Conservation (phyloP, 92 coral and sea anemone genomes). For the Parazoanthus swiftii region DNA sequence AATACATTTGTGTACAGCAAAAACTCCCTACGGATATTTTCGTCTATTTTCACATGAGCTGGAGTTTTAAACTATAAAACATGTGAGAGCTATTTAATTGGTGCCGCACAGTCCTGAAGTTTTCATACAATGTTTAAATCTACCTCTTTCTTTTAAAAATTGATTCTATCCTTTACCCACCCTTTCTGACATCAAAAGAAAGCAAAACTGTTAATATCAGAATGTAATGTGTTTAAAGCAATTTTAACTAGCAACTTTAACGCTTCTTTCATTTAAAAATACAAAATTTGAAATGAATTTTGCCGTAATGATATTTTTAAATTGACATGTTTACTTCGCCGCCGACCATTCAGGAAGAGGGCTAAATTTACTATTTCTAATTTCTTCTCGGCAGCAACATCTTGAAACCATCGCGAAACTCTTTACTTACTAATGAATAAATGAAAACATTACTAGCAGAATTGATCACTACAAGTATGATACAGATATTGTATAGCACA, state of each 20-base stretch:
- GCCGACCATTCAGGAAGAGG: neutral
- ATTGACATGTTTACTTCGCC: neutral
- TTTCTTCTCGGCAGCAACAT: neutral
- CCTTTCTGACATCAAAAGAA: too few species aligned
- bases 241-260: too few species aligned
- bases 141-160: too few species aligned
- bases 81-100: too few species aligned
- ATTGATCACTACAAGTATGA: conserved; percentile 64
- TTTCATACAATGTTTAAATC: too few species aligned
- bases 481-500: conserved; percentile 62
- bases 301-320: neutral
- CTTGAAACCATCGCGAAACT: conserved; percentile 58
- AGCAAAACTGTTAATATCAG: too few species aligned
- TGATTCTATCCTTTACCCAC: too few species aligned
- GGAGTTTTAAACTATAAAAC: neutral
- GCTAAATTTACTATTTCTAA: neutral
- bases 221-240: too few species aligned
- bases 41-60: neutral
- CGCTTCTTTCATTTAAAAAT: too few species aligned
- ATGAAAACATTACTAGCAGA: conserved; percentile 79
- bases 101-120: neutral
- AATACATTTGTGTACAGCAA: neutral
- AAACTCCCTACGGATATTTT: neutral
- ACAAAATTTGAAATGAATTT: neutral
- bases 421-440: conserved; percentile 79